Conservation (phyloP, 2,888 invertebrate species). For the Rhodophaea formosa region DNA sequence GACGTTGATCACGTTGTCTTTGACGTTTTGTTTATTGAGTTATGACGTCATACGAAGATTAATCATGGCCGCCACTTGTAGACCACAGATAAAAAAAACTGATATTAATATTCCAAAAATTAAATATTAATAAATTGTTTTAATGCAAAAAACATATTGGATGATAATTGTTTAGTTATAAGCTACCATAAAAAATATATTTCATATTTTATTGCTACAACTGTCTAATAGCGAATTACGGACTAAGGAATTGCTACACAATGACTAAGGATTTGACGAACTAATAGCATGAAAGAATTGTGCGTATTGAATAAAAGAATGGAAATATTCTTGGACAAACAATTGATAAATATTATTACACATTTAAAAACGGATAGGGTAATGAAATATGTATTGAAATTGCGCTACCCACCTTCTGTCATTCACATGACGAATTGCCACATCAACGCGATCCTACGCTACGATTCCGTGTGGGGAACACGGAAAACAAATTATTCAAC, state of each 20-base stretch:
- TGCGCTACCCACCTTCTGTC: constrained; percentile 23
- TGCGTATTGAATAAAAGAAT: constrained; percentile 9
- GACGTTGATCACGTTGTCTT: too few species aligned
- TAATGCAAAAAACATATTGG: too few species aligned
- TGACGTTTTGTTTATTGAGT: too few species aligned
- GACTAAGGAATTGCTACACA: constrained; percentile 22
- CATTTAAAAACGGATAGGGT: constrained; percentile 7
- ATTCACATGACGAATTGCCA: constrained; percentile 28
- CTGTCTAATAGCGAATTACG: too few species aligned
- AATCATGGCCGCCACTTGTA: too few species aligned
- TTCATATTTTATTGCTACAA: too few species aligned
- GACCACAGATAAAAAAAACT: too few species aligned
- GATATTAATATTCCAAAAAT: too few species aligned
- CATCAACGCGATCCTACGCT: constrained; percentile 40
- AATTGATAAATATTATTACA: constrained; percentile 6
- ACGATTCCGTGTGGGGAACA: constrained; percentile 41
- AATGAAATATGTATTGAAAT: constrained; percentile 20
- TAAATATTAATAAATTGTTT: too few species aligned
- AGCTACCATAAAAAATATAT: too few species aligned
- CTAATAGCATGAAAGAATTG: constrained; percentile 16
- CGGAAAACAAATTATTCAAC: constrained; percentile 43
- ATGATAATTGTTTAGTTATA: too few species aligned
- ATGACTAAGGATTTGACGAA: constrained; percentile 15
- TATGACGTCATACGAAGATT: too few species aligned
- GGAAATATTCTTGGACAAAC: not conserved